Percentiles rank a stretch among this genome's conserved stretches.
These are phyloP conservation scores for Brachyhypopomus gauderio DNA, from an alignment of 2,113 vertebrate genomes.

Conservation along the genomic window DNA sequence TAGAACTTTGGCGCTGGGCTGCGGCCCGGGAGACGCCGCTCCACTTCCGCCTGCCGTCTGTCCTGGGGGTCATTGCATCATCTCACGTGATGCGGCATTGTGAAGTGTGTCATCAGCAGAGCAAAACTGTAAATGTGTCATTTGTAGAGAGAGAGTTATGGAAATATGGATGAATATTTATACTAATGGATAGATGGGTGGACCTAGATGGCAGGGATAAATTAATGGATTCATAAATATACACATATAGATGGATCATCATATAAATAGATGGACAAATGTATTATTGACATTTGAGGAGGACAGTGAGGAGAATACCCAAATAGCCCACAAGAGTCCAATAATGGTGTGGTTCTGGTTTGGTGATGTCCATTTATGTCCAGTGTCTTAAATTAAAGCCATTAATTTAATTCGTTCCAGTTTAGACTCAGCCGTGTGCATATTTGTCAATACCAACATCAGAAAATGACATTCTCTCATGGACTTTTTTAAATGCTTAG, in stretches of 20 bases:
- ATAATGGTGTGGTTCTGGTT: constrained; percentile 15
- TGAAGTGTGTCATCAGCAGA: not conserved
- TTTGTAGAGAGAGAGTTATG: not conserved
- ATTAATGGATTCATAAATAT: not conserved
- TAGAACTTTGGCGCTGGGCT: constrained; percentile 64
- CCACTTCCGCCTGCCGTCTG: not conserved
- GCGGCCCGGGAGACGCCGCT: constrained; percentile 9
- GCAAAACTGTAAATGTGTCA: not conserved
- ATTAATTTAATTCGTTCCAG: constrained; percentile 17
- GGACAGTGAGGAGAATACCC: constrained; percentile 12
- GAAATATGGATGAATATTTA: not conserved
- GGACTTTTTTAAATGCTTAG: not conserved
- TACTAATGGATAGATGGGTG: not conserved
- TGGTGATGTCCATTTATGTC: constrained; percentile 21
- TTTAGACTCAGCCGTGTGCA: not conserved
- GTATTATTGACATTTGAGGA: not conserved
- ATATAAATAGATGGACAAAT: constrained; percentile 15
- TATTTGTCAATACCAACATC: not conserved
- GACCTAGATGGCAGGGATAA: not conserved
- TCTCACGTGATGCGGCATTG: not conserved
- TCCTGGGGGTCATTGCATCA: constrained; percentile 12
- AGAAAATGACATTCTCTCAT: not conserved
- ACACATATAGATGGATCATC: not conserved
- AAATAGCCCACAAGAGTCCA: constrained; percentile 28
- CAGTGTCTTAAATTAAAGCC: constrained; percentile 16